A percentile compares a stretch with the other conserved stretches of the same genome.
Conservation (phyloP, 1,140 invertebrate species). For the Drosophila eugracilis region DNA sequence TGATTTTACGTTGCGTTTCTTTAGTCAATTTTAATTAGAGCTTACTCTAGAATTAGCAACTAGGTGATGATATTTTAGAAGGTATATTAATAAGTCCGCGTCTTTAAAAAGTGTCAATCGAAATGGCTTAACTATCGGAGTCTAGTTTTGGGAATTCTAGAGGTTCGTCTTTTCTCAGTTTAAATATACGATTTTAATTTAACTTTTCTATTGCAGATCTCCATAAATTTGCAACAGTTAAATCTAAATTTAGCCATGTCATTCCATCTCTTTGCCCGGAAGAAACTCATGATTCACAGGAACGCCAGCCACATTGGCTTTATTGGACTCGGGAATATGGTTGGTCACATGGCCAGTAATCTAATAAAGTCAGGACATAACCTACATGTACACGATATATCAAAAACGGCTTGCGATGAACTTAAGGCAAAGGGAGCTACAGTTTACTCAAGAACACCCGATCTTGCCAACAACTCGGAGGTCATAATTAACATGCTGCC, state of each 20-base stretch:
- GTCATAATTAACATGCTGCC: constrained; percentile 98
- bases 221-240: too few relatives aligned
- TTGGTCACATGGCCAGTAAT: constrained; percentile 96
- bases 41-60: neutral
- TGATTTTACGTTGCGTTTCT: neutral
- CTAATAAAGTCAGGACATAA: constrained; percentile 93
- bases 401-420: constrained; percentile 87
- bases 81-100: too few relatives aligned
- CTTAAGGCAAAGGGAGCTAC: constrained; percentile 90
- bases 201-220: too few relatives aligned
- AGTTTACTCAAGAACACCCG: constrained; percentile 88
- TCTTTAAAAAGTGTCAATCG: too few relatives aligned
- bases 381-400: constrained; percentile 94
- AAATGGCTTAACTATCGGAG: too few relatives aligned
- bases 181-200: too few relatives aligned
- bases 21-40: neutral
- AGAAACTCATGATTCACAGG: neutral
- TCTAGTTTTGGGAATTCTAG: too few relatives aligned
- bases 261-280: too few relatives aligned
- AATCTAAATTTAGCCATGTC: too few relatives aligned
- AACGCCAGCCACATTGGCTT: constrained; percentile 88
- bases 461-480: constrained; percentile 90
- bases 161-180: too few relatives aligned
- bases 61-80: neutral
- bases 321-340: constrained; percentile 98